Base-by-base conservation (phyloP, 2,113 vertebrate genomes). In the Halcyon senegalensis region DNA sequence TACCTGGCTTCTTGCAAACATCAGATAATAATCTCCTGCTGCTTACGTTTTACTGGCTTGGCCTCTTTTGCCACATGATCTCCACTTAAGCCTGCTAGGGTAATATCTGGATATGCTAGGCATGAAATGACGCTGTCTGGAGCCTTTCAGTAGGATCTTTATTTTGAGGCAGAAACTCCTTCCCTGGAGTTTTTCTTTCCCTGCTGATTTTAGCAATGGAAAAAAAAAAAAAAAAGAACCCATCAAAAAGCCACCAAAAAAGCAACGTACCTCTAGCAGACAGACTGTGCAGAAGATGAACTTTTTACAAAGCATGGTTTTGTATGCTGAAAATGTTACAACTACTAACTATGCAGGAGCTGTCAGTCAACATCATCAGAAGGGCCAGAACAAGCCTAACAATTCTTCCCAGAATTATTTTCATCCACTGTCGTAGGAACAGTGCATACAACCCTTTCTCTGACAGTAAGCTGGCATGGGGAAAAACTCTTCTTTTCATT, bases 11-110 rank as follows among this genome's bases (percentile, higher is more conserved):
- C 78, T 62, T 25, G 72, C 72, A 95, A 90, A 94, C 75, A 91
- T 12, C 93, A 95, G 84, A 67, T 21, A 91, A 48, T 74, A 60
- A 94, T 67, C 87, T 90, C 78, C 84, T 77, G 59, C 53, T 90
- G 82, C 59, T 44, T 59, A 1, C 37, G 28, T 70, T 96, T 83
- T 55, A 91, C 87, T 43, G 62, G 78, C 41, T 83, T 44, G 63
- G 87, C 55, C 59, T 79, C 67, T 91, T 93, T 73, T 37, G 58
- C 70, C 67, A 76, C 0, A 2, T 83, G 87, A 85, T 44, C 69
- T 56, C 58, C 53, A n/a, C 31, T 70, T 50, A 82, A 74, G 70
- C 43, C 59, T 83, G 37, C n/a, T 18, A 25, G 7, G 25, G 50
- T n/a, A 62, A 21, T 3, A 3, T 48, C 62, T 76, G 56, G 46